phyloP scores from a whole-genome alignment of 2,113 vertebrate species.

The Lagopus leucura region DNA sequence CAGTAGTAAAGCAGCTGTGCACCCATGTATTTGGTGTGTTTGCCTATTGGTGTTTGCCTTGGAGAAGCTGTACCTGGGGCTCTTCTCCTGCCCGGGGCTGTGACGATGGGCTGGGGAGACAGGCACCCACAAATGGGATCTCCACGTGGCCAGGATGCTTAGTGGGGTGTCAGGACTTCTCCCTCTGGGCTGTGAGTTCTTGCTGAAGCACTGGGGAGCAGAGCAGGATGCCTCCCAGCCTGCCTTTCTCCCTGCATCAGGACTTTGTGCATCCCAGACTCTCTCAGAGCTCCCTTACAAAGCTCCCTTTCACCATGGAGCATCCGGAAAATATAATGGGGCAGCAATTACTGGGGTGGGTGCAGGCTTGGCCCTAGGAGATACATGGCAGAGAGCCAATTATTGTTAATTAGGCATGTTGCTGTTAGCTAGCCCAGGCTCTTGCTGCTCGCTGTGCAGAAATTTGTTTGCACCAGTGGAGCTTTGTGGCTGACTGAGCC shows the following conservation, averaged over 20 bases:
- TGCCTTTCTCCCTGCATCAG: background rate
- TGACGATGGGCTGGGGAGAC: too few species aligned
- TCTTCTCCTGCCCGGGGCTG: too few species aligned
- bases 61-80: too few species aligned
- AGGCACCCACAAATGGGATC: background rate
- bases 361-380: conserved; percentile 24
- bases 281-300: background rate
- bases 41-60: too few species aligned
- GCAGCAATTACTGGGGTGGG: conserved; percentile 11
- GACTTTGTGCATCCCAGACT: background rate
- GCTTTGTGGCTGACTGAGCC: background rate
- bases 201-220: background rate
- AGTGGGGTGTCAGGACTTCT: background rate
- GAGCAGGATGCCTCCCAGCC: background rate
- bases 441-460: conserved; percentile 20
- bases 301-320: conserved; percentile 55
- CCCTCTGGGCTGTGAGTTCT: background rate
- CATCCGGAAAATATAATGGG: conserved; percentile 18
- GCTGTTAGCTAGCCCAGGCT: background rate
- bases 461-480: background rate
- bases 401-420: conserved; percentile 10
- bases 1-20: too few species aligned
- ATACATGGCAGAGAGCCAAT: background rate
- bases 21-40: too few species aligned
- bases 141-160: background rate